These are phyloP conservation scores for Cerceris ruficornis DNA, from an alignment of 2,888 invertebrate genomes.

Conservation along the genomic window DNA sequence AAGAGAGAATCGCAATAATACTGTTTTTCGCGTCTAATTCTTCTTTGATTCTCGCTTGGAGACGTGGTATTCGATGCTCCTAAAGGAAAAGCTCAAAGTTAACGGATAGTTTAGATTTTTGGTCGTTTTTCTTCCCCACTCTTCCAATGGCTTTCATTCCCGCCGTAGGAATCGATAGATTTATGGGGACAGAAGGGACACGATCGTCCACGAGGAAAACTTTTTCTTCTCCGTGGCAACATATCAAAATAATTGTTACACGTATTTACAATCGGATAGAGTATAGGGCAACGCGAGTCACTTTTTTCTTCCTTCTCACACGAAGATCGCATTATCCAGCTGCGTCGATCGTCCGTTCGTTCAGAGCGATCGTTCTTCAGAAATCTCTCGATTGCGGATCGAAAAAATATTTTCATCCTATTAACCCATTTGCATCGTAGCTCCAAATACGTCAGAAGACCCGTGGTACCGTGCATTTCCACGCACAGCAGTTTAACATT, in stretches of 20 bases:
- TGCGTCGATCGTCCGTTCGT: constrained; percentile 1
- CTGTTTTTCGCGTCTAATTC: constrained; percentile 10
- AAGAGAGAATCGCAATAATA: constrained; percentile 14
- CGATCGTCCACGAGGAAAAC: background rate
- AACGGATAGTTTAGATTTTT: constrained; percentile 3
- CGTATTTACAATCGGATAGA: constrained; percentile 37
- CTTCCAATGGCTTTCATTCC: background rate
- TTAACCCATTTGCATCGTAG: no score
- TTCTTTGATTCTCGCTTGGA: background rate
- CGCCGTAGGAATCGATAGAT: background rate
- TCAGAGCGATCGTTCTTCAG: constrained; percentile 19
- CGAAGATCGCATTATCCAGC: constrained; percentile 16
- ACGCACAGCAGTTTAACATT: no score
- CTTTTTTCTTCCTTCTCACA: constrained; percentile 12
- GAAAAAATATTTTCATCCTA: no score
- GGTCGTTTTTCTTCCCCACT: constrained; percentile 11
- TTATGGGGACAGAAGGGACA: no score
- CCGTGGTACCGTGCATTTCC: no score
- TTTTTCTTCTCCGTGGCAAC: background rate
- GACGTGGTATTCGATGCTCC: constrained; percentile 2
- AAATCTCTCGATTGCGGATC: background rate
- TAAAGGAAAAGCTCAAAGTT: constrained; percentile 1
- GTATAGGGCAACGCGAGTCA: background rate
- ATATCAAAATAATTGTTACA: constrained; percentile 38
- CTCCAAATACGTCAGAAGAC: no score